Percentiles rank a stretch among this genome's conserved stretches.
Evolutionary conservation across 2,888 invertebrate species (phyloP).

Genomic region (Drosophila kuntzei): DNA sequence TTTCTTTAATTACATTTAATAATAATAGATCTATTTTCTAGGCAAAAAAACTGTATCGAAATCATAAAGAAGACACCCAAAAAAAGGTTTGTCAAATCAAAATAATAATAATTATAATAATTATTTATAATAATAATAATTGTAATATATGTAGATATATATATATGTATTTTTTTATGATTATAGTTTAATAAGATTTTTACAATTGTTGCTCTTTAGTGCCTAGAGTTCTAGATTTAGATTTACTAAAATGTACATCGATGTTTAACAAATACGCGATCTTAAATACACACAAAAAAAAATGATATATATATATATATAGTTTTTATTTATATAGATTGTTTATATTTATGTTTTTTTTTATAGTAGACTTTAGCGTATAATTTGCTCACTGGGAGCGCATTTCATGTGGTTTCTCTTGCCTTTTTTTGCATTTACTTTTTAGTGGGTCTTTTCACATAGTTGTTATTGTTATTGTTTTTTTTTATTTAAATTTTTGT

Average conservation of each 20-base stretch:
- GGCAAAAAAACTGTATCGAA: slow-evolving; percentile 60
- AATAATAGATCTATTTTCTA: slow-evolving; percentile 71
- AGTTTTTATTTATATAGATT: slow-evolving; percentile 28
- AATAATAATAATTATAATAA: slow-evolving; percentile 35
- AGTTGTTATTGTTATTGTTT: slow-evolving; percentile 39
- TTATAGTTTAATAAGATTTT: slow-evolving; percentile 44
- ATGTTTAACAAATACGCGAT: slow-evolving; percentile 69
- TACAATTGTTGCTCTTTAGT: slow-evolving; percentile 72
- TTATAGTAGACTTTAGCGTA: slow-evolving; percentile 58
- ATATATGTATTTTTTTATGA: slow-evolving; percentile 17
- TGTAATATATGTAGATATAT: slow-evolving; percentile 23
- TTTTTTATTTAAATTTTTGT: slow-evolving; percentile 12
- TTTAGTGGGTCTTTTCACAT: slow-evolving; percentile 47
- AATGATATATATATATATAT: slow-evolving; percentile 20
- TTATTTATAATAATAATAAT: slow-evolving; percentile 39
- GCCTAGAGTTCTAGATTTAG: slow-evolving; percentile 69
- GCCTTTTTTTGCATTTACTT: slow-evolving; percentile 14
- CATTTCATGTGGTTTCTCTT: slow-evolving; percentile 34
- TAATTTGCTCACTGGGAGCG: slow-evolving; percentile 53
- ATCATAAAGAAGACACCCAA: slow-evolving; percentile 35
- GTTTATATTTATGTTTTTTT: slow-evolving; percentile 30
- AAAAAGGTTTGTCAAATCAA: slow-evolving; percentile 27
- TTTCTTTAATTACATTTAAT: slow-evolving; percentile 70
- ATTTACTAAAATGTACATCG: slow-evolving; percentile 74
- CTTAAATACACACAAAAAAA: slow-evolving; percentile 55